Base-by-base conservation (phyloP, 2,113 vertebrate species). In the Siniperca knerii region DNA sequence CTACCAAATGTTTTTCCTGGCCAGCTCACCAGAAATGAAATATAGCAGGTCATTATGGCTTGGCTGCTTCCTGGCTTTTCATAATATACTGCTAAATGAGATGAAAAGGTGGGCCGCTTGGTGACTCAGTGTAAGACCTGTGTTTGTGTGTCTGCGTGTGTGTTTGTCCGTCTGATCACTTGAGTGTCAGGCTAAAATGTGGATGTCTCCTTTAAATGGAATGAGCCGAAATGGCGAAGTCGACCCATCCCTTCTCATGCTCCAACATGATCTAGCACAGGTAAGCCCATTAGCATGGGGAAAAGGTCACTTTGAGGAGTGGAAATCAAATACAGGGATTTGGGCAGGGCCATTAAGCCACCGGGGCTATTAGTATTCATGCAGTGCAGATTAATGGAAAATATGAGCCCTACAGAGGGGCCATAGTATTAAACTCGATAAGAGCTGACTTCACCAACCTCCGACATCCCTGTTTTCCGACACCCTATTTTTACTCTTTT, bases 291-390 rank as follows among this genome's bases (percentile, higher is more conserved):
- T 93, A 94, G 88, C 93, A 92, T 75, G 82, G 88, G 92, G 90
- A 94, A 96, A 95, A 95, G 94, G 94, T 95, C 94, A 95, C 92
- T 95, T 95, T 94, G 89, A 93, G 93, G 90, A 93, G 93, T 90
- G 82, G 92, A 95, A 96, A 95, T 95, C 93, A 95, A 95, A 95
- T 94, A 94, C 91, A 89, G 87, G 87, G 91, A 94, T 93, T 94
- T 93, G 90, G 91, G 91, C 89, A 94, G 92, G 92, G 91, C 92
- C 88, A 94, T 95, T 95, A 95, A 94, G 92, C 85, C 78, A 91
- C 90, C 65, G 12, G 89, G 81, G 87, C 91, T 86, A 95, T 96
- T 96, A 95, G 94, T 95, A 96, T 96, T 95, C 96, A 95, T 94
- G 89, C 66, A 75, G 87, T 60, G 90, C 87, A 90, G 90, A 94